phyloP scores from a whole-genome alignment of 2,113 vertebrate genomes.

The Pontoporia blainvillei region DNA sequence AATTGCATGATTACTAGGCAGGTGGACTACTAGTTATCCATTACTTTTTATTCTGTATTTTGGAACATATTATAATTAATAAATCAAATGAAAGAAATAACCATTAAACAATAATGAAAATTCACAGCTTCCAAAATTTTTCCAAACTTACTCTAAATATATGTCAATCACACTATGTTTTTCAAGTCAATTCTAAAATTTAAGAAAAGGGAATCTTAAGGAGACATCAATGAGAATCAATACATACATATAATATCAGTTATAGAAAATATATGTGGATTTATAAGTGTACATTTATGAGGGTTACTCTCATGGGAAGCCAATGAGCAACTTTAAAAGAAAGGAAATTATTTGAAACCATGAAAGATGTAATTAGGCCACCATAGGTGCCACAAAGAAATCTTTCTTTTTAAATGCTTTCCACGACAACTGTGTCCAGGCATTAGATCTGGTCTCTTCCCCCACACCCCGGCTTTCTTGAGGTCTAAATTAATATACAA shows the following conservation, averaged over 20 bases:
- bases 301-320: background rate
- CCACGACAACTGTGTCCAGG: background rate
- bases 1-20: background rate
- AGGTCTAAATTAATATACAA: background rate
- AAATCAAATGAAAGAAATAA: background rate
- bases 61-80: background rate
- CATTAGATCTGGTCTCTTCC: background rate
- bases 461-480: background rate
- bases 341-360: background rate
- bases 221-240: background rate
- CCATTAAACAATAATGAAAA: constrained; percentile 29
- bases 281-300: background rate
- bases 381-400: background rate
- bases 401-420: background rate
- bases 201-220: constrained; percentile 18
- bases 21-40: background rate
- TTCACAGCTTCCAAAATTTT: background rate
- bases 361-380: background rate
- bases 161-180: background rate
- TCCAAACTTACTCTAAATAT: background rate
- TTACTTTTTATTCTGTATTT: constrained; percentile 7
- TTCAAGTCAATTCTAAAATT: background rate
- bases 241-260: background rate
- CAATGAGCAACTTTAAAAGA: background rate
- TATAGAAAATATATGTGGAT: background rate